Evolutionary conservation across 2,888 invertebrate genomes (phyloP), one percentile per base, ranked within the genome.

Genomic region (Ophonus ardosiacus): DNA sequence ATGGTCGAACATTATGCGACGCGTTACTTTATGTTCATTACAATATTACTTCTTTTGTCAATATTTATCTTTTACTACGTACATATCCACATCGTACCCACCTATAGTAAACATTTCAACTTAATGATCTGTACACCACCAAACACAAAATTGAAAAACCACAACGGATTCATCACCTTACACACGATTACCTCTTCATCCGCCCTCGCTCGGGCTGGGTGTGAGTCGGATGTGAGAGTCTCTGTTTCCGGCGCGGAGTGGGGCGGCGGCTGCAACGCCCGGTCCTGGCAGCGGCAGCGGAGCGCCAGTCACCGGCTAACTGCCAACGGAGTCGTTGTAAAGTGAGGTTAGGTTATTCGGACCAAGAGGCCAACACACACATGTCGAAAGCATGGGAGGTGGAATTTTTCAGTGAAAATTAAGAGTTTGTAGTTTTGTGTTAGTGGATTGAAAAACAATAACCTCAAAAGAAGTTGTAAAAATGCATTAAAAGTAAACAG

Each of bases 261-360:
- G 38, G 68, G 68, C 63, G 63, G 31, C 68, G 68, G 38, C 15
- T 68, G 68, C 24, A 18, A 8, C 13, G 68, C 68, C 68, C 38
- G 68, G 68, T 38, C 31, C 15, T 38, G 63, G 10, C 24, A 59
- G 63, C 63, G 8, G 8, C 21, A 31, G 31, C 31, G 31, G 13
- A 68, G 38, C 31, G 38, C 68, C 68, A 68, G 68, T 68, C 68
- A 38, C 68, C 68, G 68, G 68, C 68, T 0, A 68, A 68, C 68
- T 7, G n/a, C 38, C 68, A 68, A n/a, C 15, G 31, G 31, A n/a
- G n/a, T 8, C 63, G 18, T 15, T 38, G 38, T 17, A 2, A 4
- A 51, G 10, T 51, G 43, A 51, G 43, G 13, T 51, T 51, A 10
- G 43, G 13, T 10, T 51, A 51, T 5, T 31, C 31, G 31, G 31